Conservation (phyloP, 2,888 invertebrate genomes). For the Pristionchus arcanus region DNA sequence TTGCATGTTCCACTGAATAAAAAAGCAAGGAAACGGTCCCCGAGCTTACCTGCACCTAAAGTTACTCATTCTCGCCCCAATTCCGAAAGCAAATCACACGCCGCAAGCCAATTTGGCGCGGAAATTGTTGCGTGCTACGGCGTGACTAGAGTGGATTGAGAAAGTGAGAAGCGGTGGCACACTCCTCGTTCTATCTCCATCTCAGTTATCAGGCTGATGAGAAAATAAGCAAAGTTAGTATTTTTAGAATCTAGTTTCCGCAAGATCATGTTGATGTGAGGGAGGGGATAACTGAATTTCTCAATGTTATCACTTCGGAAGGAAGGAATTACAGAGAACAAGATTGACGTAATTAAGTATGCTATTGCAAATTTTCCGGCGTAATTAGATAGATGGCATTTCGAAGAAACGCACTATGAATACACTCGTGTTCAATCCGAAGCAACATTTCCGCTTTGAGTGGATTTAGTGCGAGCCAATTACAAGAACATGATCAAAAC, state of each 20-base stretch:
- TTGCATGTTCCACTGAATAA: too few species aligned
- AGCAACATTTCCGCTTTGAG: background rate
- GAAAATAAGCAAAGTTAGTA: background rate
- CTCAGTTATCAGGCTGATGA: background rate
- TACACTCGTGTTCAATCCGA: background rate
- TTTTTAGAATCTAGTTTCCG: too few species aligned
- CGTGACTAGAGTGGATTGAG: background rate
- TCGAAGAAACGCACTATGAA: background rate
- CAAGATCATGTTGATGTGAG: too few species aligned
- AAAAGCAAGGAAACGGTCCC: background rate
- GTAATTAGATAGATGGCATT: background rate
- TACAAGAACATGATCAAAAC: background rate
- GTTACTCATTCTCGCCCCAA: background rate
- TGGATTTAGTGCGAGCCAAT: background rate
- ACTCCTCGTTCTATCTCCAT: background rate
- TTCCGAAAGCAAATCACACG: background rate
- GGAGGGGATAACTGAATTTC: background rate
- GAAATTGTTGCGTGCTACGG: background rate
- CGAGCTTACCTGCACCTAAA: background rate
- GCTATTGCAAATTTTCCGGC: too few species aligned
- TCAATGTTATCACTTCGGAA: background rate
- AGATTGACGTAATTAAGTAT: too few species aligned
- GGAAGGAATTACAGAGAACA: too few species aligned
- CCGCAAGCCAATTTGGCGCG: background rate
- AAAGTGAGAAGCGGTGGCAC: background rate